A percentile compares a stretch with the other conserved stretches of the same genome.
Evolutionary conservation across 2,888 invertebrate genomes (phyloP).

Genomic region (Pasiphila rectangulata): DNA sequence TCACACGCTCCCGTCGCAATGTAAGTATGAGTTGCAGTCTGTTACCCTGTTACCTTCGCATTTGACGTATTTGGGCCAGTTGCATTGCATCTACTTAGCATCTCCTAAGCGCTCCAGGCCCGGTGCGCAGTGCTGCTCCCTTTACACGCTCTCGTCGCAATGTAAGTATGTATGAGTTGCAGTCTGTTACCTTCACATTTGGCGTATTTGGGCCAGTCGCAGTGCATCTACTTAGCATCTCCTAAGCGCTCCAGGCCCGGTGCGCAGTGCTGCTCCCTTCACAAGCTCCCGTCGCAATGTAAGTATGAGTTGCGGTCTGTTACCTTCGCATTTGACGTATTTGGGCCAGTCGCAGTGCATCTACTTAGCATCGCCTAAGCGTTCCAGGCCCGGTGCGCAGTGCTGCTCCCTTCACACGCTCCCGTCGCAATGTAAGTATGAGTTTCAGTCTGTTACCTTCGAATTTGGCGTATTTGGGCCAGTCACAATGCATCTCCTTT

Average conservation of each 20-base stretch:
- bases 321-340: constrained; percentile 87
- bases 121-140: constrained; percentile 86
- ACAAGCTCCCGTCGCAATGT: constrained; percentile 85
- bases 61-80: constrained; percentile 89
- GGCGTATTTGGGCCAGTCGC: constrained; percentile 90
- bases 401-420: constrained; percentile 84
- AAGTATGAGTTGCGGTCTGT: constrained; percentile 89
- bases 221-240: constrained; percentile 83
- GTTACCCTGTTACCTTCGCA: too few species aligned
- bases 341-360: constrained; percentile 91
- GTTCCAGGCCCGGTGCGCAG: constrained; percentile 90
- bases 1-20: constrained; percentile 86
- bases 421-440: constrained; percentile 88
- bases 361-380: constrained; percentile 87
- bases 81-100: constrained; percentile 83
- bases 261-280: constrained; percentile 86
- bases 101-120: constrained; percentile 94
- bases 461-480: constrained; percentile 89
- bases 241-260: constrained; percentile 93
- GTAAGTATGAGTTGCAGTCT: constrained; percentile 89
- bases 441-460: constrained; percentile 89
- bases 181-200: constrained; percentile 91
- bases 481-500: constrained; percentile 86
- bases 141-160: constrained; percentile 85
- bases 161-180: constrained; percentile 88